Conservation (phyloP, 1,140 invertebrate genomes). For the Drosophila nikananu region DNA sequence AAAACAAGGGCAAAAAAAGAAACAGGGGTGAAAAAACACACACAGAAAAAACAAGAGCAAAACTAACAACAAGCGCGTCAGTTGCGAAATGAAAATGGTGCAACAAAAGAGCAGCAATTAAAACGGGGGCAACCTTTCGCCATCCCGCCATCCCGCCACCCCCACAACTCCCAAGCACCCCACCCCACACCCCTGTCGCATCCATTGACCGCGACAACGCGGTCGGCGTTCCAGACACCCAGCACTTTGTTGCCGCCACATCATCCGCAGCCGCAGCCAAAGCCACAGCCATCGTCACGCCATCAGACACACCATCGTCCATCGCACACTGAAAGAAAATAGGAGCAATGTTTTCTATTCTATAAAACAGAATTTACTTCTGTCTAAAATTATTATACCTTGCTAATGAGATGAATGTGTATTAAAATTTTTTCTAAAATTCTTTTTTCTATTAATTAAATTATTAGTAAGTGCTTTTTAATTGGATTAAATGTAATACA, state of each 20-base stretch:
- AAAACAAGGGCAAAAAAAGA: not conserved
- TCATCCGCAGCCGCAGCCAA: not conserved
- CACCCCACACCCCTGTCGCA: not conserved
- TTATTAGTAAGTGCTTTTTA: too few species aligned
- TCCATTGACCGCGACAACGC: constrained; percentile 37
- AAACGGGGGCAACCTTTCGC: constrained; percentile 27
- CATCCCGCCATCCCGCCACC: not conserved
- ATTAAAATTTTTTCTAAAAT: too few species aligned
- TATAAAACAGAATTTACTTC: too few species aligned
- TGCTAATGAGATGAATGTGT: too few species aligned
- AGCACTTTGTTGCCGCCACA: constrained; percentile 47
- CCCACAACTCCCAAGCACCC: not conserved
- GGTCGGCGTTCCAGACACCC: constrained; percentile 49
- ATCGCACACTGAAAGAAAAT: not conserved
- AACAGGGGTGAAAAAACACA: not conserved
- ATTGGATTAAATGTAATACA: too few species aligned
- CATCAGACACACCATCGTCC: constrained; percentile 3
- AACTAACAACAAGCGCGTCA: constrained; percentile 27
- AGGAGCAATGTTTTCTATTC: fast-evolving
- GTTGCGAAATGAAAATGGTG: constrained; percentile 32
- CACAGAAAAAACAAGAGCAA: not conserved
- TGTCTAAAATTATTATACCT: too few species aligned
- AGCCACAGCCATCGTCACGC: constrained; percentile 1
- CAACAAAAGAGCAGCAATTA: constrained; percentile 57
- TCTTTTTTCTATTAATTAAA: too few species aligned